Percentiles rank a stretch among this genome's conserved stretches.
Conservation (phyloP, 2,797 vertebrate species). For the Macropodus opercularis region DNA sequence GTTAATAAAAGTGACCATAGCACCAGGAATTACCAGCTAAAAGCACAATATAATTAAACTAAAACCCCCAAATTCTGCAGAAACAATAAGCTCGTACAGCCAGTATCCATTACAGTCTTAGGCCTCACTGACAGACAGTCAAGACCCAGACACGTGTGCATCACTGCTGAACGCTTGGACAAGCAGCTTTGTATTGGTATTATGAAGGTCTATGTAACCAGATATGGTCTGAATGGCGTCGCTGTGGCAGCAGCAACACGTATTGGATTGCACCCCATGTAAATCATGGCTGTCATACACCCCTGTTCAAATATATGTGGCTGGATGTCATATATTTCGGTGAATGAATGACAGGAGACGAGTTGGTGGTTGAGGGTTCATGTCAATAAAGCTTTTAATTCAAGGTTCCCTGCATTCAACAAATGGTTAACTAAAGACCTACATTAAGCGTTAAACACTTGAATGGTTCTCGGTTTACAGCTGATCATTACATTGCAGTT, state of each 20-base stretch:
- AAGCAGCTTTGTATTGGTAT: slow-evolving; percentile 57
- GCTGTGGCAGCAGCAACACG: slow-evolving; percentile 32
- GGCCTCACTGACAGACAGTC: slow-evolving; percentile 34
- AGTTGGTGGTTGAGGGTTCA: slow-evolving; percentile 33
- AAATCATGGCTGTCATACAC: slow-evolving; percentile 64
- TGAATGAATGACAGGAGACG: slow-evolving; percentile 73
- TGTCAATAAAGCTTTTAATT: slow-evolving; percentile 74
- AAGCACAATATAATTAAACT: slow-evolving; percentile 30
- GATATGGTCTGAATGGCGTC: slow-evolving; percentile 48
- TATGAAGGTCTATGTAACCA: slow-evolving; percentile 59
- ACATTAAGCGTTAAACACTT: slow-evolving; percentile 38
- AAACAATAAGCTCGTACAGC: slow-evolving; percentile 1
- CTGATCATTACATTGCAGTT: slow-evolving; percentile 17
- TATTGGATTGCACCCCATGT: slow-evolving; percentile 61
- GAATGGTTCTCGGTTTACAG: slow-evolving; percentile 17
- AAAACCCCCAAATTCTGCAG: slow-evolving; percentile 4
- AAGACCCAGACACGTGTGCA: slow-evolving; percentile 26
- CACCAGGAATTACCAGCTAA: slow-evolving; percentile 15
- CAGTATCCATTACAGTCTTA: slow-evolving; percentile 10
- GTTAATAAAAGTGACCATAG: slow-evolving; percentile 45
- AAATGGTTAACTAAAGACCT: slow-evolving; percentile 61
- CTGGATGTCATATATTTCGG: slow-evolving; percentile 42
- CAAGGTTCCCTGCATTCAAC: slow-evolving; percentile 46
- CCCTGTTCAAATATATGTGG: slow-evolving; percentile 37
- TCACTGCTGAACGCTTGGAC: slow-evolving; percentile 49